Percentiles rank a stretch among this genome's conserved stretches.
These are phyloP conservation scores for Dendronephthya gigantea DNA, from an alignment of 64 coral and sea anemone genomes.

Conservation along the genomic window DNA sequence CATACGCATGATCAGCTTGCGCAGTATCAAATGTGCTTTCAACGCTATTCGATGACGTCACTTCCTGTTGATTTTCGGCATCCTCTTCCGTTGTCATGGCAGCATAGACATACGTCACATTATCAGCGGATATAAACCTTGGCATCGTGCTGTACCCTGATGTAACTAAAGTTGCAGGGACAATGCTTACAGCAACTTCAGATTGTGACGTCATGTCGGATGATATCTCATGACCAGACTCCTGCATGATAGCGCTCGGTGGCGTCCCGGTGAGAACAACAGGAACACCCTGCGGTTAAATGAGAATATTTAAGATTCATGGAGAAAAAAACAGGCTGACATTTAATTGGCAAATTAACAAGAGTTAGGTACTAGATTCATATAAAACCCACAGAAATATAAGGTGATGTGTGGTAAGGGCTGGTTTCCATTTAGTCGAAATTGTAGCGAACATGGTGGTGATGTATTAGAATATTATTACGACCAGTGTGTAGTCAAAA, in stretches of 20 bases:
- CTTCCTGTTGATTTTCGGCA: neutral
- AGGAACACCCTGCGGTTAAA: neutral
- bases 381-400: too few relatives aligned
- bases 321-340: too few relatives aligned
- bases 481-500: too few relatives aligned
- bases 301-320: too few relatives aligned
- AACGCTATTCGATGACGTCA: neutral
- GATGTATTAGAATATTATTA: too few relatives aligned
- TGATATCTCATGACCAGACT: neutral
- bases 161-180: constrained; percentile 6
- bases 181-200: neutral
- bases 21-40: neutral
- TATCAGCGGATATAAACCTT: neutral
- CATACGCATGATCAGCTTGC: neutral
- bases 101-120: constrained; percentile 11
- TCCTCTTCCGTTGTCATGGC: neutral
- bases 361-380: too few relatives aligned
- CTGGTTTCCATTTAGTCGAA: too few relatives aligned
- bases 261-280: neutral
- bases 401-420: too few relatives aligned
- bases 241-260: neutral
- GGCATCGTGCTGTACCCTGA: neutral
- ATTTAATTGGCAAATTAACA: too few relatives aligned
- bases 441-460: too few relatives aligned
- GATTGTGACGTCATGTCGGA: neutral